phyloP scores from a whole-genome alignment of 2,113 vertebrate genomes.

The Pelecanoides urinatrix region DNA sequence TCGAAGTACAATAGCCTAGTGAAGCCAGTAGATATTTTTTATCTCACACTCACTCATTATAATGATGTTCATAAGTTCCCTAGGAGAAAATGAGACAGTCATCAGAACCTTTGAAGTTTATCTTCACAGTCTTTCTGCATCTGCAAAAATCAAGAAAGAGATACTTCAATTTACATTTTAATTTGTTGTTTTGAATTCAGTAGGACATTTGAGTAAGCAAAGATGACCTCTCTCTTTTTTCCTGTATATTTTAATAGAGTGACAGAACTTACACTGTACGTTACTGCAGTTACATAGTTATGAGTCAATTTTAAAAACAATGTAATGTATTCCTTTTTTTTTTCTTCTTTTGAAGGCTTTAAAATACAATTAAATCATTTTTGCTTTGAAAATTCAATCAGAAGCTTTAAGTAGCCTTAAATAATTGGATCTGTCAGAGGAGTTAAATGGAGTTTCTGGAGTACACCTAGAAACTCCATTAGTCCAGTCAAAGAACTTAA shows the following conservation, averaged over 20 bases:
- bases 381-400: neutral
- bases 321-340: neutral
- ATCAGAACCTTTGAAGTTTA: conserved; percentile 34
- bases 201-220: neutral
- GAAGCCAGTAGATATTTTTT: neutral
- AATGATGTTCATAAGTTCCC: neutral
- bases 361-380: neutral
- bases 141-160: neutral
- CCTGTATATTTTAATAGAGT: neutral
- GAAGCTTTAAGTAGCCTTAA: neutral
- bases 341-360: neutral
- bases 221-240: neutral
- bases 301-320: neutral
- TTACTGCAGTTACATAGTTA: neutral
- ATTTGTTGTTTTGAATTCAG: conserved; percentile 4
- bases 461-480: neutral
- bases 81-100: neutral
- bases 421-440: neutral
- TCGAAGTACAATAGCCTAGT: neutral
- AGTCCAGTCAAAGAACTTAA: neutral
- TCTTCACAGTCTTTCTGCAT: conserved; percentile 8
- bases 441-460: neutral
- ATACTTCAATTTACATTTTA: conserved; percentile 24
- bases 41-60: neutral
- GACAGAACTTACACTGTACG: neutral